phyloP scores from a whole-genome alignment of 2,888 invertebrate genomes.

The Trachelus troglodyta region DNA sequence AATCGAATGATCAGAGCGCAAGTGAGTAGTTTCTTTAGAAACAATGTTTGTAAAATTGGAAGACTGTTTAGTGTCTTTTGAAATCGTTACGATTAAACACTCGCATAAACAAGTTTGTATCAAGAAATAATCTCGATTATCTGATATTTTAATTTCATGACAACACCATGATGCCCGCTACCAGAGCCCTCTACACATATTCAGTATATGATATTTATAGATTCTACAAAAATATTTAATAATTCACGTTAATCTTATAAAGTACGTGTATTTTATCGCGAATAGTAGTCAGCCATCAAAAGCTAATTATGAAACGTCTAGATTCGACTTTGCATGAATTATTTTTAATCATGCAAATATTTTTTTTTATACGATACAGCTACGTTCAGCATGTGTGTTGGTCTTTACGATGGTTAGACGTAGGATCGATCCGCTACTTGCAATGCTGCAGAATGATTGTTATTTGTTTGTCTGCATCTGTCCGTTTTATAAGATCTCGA shows the following conservation, averaged over 20 bases:
- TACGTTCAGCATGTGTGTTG: not conserved
- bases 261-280: not conserved
- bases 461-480: not conserved
- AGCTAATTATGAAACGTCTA: not conserved
- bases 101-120: not conserved
- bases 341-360: not conserved
- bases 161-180: slow-evolving; percentile 28
- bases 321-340: not conserved
- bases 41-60: slow-evolving; percentile 2
- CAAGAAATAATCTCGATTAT: not conserved
- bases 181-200: slow-evolving; percentile 41
- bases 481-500: not conserved
- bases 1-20: not conserved
- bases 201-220: slow-evolving; percentile 34
- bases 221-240: slow-evolving; percentile 9
- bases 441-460: not conserved
- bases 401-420: not conserved
- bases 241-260: not conserved
- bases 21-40: not conserved
- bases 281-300: not conserved
- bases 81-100: not conserved
- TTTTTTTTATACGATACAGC: not conserved
- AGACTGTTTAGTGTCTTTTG: not conserved
- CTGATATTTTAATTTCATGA: slow-evolving; percentile 12
- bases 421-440: not conserved